Conservation (phyloP, 2,888 invertebrate genomes). For the Mantis religiosa region DNA sequence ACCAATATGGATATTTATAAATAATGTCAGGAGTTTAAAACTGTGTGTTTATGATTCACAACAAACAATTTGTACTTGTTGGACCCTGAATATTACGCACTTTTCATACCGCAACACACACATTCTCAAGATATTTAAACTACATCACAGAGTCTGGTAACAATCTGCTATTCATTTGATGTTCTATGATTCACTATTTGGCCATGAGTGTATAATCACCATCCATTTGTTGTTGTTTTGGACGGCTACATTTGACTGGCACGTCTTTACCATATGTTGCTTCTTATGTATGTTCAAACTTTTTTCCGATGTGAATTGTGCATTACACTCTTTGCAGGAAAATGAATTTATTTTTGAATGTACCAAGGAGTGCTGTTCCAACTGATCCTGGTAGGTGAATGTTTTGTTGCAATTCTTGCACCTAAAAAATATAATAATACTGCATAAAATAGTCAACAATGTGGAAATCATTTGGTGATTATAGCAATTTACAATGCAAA, state of each 20-base stretch:
- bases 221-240: not conserved
- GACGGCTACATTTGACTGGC: not conserved
- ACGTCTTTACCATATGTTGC: not conserved
- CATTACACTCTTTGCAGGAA: not conserved
- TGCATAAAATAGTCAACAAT: too few species aligned
- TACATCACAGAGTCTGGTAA: not conserved
- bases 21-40: not conserved
- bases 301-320: not conserved
- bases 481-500: too few species aligned
- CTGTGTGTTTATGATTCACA: not conserved
- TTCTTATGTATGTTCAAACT: not conserved
- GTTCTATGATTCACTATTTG: not conserved
- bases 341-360: not conserved
- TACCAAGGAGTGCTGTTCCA: not conserved
- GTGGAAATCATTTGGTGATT: too few species aligned
- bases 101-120: not conserved
- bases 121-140: not conserved
- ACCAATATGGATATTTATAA: too few species aligned
- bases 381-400: not conserved
- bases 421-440: not conserved
- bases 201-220: not conserved
- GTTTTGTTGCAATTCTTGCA: not conserved
- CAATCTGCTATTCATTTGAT: not conserved
- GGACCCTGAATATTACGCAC: not conserved
- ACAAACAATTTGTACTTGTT: not conserved